phyloP scores from a whole-genome alignment of 2,888 invertebrate genomes.

The Mylabris sibirica region DNA sequence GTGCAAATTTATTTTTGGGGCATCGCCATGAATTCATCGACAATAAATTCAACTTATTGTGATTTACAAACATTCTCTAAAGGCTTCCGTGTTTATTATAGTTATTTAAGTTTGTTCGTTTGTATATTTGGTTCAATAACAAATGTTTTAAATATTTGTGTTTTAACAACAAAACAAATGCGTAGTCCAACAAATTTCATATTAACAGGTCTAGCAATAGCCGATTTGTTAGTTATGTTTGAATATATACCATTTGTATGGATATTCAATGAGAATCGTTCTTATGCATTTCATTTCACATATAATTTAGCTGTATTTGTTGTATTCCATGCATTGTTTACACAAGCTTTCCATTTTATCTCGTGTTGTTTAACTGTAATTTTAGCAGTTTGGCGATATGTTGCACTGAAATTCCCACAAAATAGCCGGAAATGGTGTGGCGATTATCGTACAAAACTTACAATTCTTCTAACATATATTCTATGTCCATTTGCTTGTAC shows the following conservation, averaged over 20 bases:
- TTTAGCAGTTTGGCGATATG: slow-evolving; percentile 90
- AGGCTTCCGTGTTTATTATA: slow-evolving; percentile 78
- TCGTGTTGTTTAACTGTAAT: slow-evolving; percentile 93
- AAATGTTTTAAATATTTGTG: slow-evolving; percentile 88
- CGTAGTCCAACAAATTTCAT: slow-evolving; percentile 90
- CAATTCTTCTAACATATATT: slow-evolving; percentile 81
- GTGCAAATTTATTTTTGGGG: too few species aligned
- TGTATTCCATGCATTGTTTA: slow-evolving; percentile 87
- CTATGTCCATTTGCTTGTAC: slow-evolving; percentile 84
- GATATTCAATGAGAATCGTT: slow-evolving; percentile 69
- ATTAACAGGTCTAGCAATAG: slow-evolving; percentile 87
- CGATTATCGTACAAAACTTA: slow-evolving; percentile 76
- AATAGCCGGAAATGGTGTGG: slow-evolving; percentile 84
- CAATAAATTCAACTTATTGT: slow-evolving; percentile 46
- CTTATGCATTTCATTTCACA: slow-evolving; percentile 64
- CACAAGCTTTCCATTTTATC: slow-evolving; percentile 87
- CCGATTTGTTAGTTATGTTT: slow-evolving; percentile 92
- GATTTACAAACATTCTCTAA: slow-evolving; percentile 69
- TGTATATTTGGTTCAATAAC: slow-evolving; percentile 90
- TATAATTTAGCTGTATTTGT: slow-evolving; percentile 85
- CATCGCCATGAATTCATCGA: slow-evolving; percentile 22
- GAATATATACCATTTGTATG: slow-evolving; percentile 92
- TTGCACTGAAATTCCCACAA: slow-evolving; percentile 84
- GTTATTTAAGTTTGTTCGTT: slow-evolving; percentile 84
- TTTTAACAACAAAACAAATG: slow-evolving; percentile 92